Base-by-base conservation (phyloP, 2,113 vertebrate genomes). In the Perca flavescens region DNA sequence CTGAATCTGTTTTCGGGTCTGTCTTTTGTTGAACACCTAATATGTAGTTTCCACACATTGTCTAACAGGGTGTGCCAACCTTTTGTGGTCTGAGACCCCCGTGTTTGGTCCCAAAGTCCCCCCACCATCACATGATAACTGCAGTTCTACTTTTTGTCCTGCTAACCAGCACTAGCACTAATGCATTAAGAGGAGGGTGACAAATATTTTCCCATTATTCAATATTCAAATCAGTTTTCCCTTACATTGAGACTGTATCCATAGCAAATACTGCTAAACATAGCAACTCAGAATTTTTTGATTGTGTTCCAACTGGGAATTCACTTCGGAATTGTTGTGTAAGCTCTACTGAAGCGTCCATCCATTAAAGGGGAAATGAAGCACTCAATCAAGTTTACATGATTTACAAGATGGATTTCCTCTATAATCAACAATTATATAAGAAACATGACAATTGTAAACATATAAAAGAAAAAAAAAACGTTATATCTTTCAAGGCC, bases 11-110 rank as follows among this genome's bases (percentile, higher is more conserved):
- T 40, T 22, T 52, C 15, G 28, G 36, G 50, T 64, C 21, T 31
- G 52, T 54, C 22, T n/a, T 1, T 46, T 65, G 16, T 81, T 61
- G 31, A 80, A 74, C 47, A 40, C 25, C 6, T 60, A 22, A 60
- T 22, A 15, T 56, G 21, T 58, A 2, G 57, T 82, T 65, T 28
- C 43, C 1, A 64, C 49, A 80, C 25, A 36, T 66, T 17, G 25
- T 71, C 6, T 75, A 52, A 56, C 43, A 46, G 22, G 5, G 9
- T 40, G 43, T 19, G 16, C 28, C n/a, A 22, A 15, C 21, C 46
- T 53, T 19, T 28, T 14, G n/a, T 77, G 50, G 0, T 34, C 31
- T 52, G 3, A 43, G 49, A 74, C 2, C 47, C 22, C 21, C 10
- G 6, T 67, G 61, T 56, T 67, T 43, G 40, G 9, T 43, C 2